Conservation (phyloP, 2,888 invertebrate species). For the Pharmacophagus antenor region DNA sequence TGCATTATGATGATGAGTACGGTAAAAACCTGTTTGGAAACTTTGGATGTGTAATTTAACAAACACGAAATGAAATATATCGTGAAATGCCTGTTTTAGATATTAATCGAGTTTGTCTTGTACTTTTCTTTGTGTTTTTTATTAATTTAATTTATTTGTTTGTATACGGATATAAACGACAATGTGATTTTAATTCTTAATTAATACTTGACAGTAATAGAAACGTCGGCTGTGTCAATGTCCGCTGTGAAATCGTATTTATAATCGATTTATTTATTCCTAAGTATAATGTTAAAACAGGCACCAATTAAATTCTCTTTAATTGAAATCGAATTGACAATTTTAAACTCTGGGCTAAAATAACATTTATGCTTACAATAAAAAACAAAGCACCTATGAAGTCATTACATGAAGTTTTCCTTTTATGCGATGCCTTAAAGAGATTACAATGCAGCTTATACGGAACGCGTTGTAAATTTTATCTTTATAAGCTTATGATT, state of each 20-base stretch:
- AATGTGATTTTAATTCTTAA: neutral
- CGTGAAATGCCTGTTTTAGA: slow-evolving; percentile 24
- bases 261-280: neutral
- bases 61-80: slow-evolving; percentile 21
- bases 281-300: neutral
- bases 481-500: slow-evolving; percentile 30
- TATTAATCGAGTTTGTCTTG: slow-evolving; percentile 19
- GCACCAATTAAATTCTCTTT: neutral
- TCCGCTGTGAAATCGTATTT: neutral
- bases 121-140: slow-evolving; percentile 1
- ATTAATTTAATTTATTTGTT: neutral
- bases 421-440: slow-evolving; percentile 31
- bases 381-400: slow-evolving; percentile 26
- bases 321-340: slow-evolving; percentile 17
- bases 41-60: slow-evolving; percentile 23
- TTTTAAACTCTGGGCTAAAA: slow-evolving; percentile 7
- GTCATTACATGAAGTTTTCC: slow-evolving; percentile 26
- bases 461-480: slow-evolving; percentile 29
- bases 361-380: slow-evolving; percentile 22
- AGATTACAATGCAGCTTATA: slow-evolving; percentile 30
- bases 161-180: neutral
- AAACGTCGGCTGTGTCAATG: neutral
- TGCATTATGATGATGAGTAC: slow-evolving; percentile 62
- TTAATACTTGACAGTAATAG: neutral
- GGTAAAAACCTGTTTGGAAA: slow-evolving; percentile 47